Conservation (phyloP, 1,140 invertebrate species). For the Armadillidium nasatum region DNA sequence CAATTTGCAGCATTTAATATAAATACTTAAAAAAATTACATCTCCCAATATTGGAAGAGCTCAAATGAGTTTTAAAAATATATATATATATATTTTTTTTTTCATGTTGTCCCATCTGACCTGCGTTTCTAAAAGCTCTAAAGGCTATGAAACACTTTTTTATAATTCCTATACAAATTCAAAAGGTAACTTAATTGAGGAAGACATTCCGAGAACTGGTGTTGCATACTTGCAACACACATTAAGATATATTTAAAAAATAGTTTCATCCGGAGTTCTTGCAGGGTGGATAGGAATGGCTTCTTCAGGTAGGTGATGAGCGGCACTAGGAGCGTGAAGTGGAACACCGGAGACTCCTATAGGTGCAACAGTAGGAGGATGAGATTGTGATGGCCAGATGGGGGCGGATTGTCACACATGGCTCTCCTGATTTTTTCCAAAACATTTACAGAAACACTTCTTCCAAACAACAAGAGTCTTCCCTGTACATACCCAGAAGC, state of each 20-base stretch:
- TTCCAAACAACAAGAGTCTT: slow-evolving; percentile 66
- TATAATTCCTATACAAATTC: too few species aligned
- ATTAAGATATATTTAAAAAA: slow-evolving; percentile 28
- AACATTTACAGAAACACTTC: slow-evolving; percentile 39
- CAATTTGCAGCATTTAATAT: background rate
- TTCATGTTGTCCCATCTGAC: too few species aligned
- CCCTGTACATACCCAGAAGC: slow-evolving; percentile 61
- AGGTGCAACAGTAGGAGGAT: slow-evolving; percentile 30
- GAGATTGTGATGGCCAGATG: slow-evolving; percentile 36
- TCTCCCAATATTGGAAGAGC: too few species aligned
- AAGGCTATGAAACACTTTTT: too few species aligned
- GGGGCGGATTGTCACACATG: slow-evolving; percentile 45
- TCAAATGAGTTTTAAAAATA: too few species aligned
- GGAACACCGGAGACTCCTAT: slow-evolving; percentile 20
- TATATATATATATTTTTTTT: too few species aligned
- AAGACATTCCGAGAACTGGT: too few species aligned
- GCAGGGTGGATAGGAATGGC: slow-evolving; percentile 40
- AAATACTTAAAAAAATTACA: too few species aligned
- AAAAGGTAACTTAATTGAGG: too few species aligned
- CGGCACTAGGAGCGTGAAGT: slow-evolving; percentile 26
- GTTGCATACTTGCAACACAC: too few species aligned
- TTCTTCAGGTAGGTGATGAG: slow-evolving; percentile 38
- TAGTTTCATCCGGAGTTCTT: slow-evolving; percentile 42
- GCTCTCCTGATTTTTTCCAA: slow-evolving; percentile 37
- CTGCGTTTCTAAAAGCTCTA: too few species aligned